Percentiles rank a stretch among this genome's conserved stretches.
These are phyloP conservation scores for Tenthredo livida DNA, from an alignment of 2,888 invertebrate species.

Conservation along the genomic window DNA sequence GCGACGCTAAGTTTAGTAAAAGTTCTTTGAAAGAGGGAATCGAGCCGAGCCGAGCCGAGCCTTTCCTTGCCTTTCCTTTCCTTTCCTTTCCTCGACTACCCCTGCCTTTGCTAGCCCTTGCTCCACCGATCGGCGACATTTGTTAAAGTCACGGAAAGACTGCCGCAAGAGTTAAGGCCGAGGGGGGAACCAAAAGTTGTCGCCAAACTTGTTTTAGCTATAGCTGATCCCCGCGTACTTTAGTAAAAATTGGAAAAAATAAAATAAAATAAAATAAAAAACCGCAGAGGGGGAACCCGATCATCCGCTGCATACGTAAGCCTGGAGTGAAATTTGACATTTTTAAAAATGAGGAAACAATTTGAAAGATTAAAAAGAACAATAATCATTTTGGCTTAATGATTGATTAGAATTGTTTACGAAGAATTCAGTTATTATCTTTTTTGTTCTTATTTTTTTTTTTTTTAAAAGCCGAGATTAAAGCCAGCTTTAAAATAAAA, in stretches of 20 bases:
- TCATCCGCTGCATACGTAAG: not conserved
- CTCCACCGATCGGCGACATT: slow-evolving; percentile 21
- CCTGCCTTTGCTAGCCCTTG: not conserved
- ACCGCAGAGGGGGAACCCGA: not conserved
- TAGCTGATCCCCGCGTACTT: not conserved
- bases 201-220: slow-evolving; percentile 25
- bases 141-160: slow-evolving; percentile 39
- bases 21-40: slow-evolving; percentile 22
- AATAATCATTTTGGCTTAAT: not conserved
- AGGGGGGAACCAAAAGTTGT: slow-evolving; percentile 31
- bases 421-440: not conserved
- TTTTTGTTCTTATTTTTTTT: not conserved
- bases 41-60: too few relatives aligned
- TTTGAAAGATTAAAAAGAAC: too few relatives aligned
- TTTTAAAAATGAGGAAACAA: not conserved
- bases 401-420: not conserved
- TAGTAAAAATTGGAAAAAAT: not conserved
- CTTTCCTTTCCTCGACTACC: not conserved
- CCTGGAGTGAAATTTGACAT: not conserved
- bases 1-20: slow-evolving; percentile 32
- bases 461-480: not conserved
- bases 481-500: not conserved
- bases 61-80: not conserved
- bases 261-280: too few relatives aligned
- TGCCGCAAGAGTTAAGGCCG: not conserved